Evolutionary conservation across 1,140 invertebrate species (phyloP).

Genomic region (Caenorhabditis brenneri): DNA sequence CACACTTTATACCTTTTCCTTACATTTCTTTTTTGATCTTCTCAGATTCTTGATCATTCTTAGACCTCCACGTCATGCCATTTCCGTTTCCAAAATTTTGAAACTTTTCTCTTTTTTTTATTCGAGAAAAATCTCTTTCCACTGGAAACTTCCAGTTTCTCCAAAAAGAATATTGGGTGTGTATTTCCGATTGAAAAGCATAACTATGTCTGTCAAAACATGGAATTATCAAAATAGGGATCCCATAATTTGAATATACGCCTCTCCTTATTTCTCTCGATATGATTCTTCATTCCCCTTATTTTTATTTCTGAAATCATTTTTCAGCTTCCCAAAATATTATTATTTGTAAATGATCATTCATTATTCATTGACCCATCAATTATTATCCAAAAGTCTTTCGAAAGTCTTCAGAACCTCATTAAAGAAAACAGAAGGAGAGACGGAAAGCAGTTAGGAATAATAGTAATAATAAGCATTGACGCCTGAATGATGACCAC

Average conservation of each 20-base stretch:
- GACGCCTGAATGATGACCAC: conserved; percentile 12
- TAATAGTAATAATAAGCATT: conserved; percentile 31
- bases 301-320: too few relatives aligned
- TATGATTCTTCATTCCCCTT: too few relatives aligned
- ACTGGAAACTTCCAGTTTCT: too few relatives aligned
- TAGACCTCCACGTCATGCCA: conserved; percentile 21
- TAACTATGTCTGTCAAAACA: too few relatives aligned
- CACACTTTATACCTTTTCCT: not conserved
- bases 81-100: conserved; percentile 14
- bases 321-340: not conserved
- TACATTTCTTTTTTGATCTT: not conserved
- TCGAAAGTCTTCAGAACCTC: not conserved
- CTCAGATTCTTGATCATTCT: conserved; percentile 22
- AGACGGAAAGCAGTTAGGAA: not conserved
- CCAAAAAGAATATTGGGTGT: not conserved
- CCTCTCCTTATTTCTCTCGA: too few relatives aligned
- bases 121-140: not conserved
- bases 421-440: not conserved
- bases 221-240: too few relatives aligned
- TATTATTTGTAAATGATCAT: not conserved
- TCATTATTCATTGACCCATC: not conserved
- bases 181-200: not conserved
- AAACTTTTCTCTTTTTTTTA: not conserved
- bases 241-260: too few relatives aligned
- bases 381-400: not conserved